A percentile compares a stretch with the other conserved stretches of the same genome.
These are phyloP conservation scores for Arrhopalites spinosus DNA, from an alignment of 2,888 invertebrate genomes.

Conservation along the genomic window DNA sequence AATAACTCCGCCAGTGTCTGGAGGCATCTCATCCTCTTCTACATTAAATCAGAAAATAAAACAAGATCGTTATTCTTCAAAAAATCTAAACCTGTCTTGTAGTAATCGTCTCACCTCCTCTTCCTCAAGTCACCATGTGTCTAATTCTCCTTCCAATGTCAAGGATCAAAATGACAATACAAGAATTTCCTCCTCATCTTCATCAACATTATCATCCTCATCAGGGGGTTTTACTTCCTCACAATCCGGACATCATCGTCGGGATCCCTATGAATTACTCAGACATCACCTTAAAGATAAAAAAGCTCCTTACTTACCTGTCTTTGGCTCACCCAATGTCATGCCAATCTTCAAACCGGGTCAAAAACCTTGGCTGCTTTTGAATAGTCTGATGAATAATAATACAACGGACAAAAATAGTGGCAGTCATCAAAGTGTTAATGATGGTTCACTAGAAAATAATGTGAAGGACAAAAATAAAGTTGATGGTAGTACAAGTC, in stretches of 20 bases:
- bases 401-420: background rate
- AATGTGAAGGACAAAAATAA: background rate
- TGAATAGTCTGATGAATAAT: constrained; percentile 7
- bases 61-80: no score
- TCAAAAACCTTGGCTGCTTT: constrained; percentile 29
- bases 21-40: no score
- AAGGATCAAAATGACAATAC: background rate
- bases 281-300: background rate
- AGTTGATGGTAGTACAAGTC: no score
- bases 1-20: background rate
- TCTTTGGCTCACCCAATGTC: constrained; percentile 19
- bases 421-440: background rate
- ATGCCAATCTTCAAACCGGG: constrained; percentile 31
- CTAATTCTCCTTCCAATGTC: background rate
- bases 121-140: no score
- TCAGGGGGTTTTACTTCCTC: no score
- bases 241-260: no score
- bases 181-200: background rate
- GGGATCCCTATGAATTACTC: background rate
- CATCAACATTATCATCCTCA: background rate
- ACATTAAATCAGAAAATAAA: no score
- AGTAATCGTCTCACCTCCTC: no score
- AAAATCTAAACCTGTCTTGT: no score
- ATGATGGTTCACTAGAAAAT: background rate
- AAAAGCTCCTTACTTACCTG: constrained; percentile 1